Evolutionary conservation across 2,113 vertebrate species (phyloP).

Genomic region (Albula glossodonta): DNA sequence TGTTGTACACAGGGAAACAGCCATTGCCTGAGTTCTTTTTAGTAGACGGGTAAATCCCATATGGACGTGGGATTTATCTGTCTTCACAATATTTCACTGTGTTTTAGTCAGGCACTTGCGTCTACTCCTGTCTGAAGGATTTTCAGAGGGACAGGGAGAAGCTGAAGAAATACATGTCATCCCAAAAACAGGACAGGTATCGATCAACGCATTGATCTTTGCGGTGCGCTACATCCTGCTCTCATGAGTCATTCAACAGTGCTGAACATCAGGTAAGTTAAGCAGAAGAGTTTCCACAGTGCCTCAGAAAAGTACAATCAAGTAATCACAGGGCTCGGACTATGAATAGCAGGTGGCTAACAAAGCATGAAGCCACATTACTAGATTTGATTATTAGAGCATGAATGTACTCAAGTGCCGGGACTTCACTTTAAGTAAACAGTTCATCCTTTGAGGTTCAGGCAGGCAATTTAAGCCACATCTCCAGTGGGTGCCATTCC

Average conservation of each 20-base stretch:
- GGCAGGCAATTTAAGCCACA: background rate
- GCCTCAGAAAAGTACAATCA: slow-evolving; percentile 28
- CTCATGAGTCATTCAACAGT: background rate
- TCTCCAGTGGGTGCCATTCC: background rate
- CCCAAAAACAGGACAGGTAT: background rate
- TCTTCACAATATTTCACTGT: background rate
- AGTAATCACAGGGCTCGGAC: slow-evolving; percentile 18
- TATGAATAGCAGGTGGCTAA: slow-evolving; percentile 44
- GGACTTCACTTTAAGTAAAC: slow-evolving; percentile 34
- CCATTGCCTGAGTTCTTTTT: background rate
- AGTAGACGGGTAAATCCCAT: background rate
- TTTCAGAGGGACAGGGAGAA: background rate
- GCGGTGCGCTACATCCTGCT: background rate
- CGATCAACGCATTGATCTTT: background rate
- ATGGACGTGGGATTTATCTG: background rate
- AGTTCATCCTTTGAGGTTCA: slow-evolving; percentile 25
- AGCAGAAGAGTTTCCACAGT: background rate
- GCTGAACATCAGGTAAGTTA: background rate
- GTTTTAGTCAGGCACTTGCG: background rate
- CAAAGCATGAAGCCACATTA: slow-evolving; percentile 48
- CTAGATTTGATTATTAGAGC: slow-evolving; percentile 54
- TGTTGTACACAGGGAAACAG: background rate
- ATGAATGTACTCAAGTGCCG: slow-evolving; percentile 45
- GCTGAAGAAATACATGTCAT: background rate
- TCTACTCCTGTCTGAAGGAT: slow-evolving; percentile 1